Base-by-base conservation (phyloP, 2,113 vertebrate species). In the Sardina pilchardus region DNA sequence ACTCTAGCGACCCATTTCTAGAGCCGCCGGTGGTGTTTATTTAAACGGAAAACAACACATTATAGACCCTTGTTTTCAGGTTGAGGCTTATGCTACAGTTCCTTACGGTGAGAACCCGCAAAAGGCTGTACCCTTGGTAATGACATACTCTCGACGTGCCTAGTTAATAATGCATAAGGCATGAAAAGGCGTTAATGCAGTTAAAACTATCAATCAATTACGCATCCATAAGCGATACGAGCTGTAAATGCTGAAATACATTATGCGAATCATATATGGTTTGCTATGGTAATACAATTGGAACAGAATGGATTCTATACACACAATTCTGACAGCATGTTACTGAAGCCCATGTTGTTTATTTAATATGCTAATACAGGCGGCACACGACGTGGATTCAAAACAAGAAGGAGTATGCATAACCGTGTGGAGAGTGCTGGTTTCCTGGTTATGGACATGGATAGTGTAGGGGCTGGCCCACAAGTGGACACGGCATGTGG, bases 151-250 rank as follows among this genome's bases (percentile, higher is more conserved):
- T 19, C 39, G 10, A 24, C 82, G 81, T 43, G 86, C 47, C 82
- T 78, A 83, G 71, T 82, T 82, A 89, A 84, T 89, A 88, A 87
- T 87, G 86, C 83, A 86, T 47, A 47, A 45, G 17, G 83, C 82
- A 87, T 16, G 34, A 48, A 47, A 87, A 82, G 1, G n/a, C 26
- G 63, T 71, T 71, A 34, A 34, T 71, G 63, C 63, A 10, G n/a
- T 10, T 34, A 71, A 34, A 71, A 34, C 63, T 34, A 71, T 71
- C 8, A 26, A 30, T 71, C 12, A 30, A 71, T 71, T 71, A 34
- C 14, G 63, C 30, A 71, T 71, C 63, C 30, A 30, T 34, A 30
- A 71, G 63, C 10, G 26, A 34, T 71, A 2, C 9, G 9, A 1
- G 2, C 26, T 30, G n/a, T 30, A 71, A 26, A 71, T 34, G 12